These are phyloP conservation scores for Gymnoscelis rufifasciata DNA, from an alignment of 2,888 invertebrate genomes.

Conservation along the genomic window DNA sequence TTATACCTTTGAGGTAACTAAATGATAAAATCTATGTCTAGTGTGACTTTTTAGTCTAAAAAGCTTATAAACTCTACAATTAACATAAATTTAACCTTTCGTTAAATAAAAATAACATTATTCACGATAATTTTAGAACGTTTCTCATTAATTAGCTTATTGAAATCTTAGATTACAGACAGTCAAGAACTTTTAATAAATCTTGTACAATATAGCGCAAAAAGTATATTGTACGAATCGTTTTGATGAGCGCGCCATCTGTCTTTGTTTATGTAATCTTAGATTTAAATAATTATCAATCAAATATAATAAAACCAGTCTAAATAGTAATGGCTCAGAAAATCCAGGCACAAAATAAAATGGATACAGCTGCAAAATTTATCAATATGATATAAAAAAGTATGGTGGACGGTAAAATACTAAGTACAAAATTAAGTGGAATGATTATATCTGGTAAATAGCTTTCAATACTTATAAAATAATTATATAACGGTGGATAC, in stretches of 20 bases:
- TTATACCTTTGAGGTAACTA: slow-evolving; percentile 18
- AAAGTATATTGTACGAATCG: no score
- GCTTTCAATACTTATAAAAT: no score
- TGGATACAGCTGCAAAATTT: not conserved
- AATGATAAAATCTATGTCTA: slow-evolving; percentile 21
- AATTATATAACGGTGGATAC: no score
- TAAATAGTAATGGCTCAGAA: slow-evolving; percentile 18
- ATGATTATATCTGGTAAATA: not conserved
- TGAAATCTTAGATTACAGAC: no score
- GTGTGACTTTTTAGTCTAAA: slow-evolving; percentile 3
- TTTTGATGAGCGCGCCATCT: no score
- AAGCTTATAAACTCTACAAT: not conserved
- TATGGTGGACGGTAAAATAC: not conserved
- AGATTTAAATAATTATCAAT: no score
- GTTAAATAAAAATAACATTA: slow-evolving; percentile 15
- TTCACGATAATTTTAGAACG: not conserved
- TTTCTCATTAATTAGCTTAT: no score
- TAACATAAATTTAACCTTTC: slow-evolving; percentile 6
- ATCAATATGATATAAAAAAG: not conserved
- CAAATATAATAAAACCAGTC: slow-evolving; percentile 23
- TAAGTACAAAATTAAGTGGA: not conserved
- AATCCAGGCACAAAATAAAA: slow-evolving; percentile 18
- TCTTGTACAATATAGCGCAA: no score
- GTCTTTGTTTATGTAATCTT: no score
- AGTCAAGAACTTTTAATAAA: no score